These are phyloP conservation scores for Chaenogobius annularis DNA, from an alignment of 2,113 vertebrate species.

Conservation along the genomic window DNA sequence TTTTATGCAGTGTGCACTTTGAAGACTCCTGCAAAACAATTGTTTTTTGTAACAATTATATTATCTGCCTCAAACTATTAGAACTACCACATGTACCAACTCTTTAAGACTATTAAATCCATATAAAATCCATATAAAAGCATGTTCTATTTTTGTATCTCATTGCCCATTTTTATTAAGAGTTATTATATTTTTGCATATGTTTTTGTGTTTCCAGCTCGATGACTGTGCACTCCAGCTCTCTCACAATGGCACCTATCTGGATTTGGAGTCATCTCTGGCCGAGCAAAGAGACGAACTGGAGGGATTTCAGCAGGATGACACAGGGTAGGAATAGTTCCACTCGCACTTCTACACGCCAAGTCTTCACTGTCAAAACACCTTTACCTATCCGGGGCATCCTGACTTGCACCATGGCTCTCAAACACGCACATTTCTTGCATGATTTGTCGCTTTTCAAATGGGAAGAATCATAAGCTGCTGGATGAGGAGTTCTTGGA, in stretches of 20 bases:
- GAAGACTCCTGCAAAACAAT: no score
- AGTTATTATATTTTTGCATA: neutral
- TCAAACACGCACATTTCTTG: constrained; percentile 9
- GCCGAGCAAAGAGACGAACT: constrained; percentile 92
- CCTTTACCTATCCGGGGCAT: neutral
- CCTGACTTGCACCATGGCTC: neutral
- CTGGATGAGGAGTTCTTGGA: constrained; percentile 61
- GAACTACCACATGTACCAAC: no score
- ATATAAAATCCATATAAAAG: no score
- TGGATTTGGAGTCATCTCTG: constrained; percentile 94
- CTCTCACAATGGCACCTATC: constrained; percentile 92
- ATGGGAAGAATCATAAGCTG: constrained; percentile 55
- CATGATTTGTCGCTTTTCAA: constrained; percentile 41
- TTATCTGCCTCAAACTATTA: no score
- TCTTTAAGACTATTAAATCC: no score
- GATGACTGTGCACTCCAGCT: constrained; percentile 94
- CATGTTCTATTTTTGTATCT: no score
- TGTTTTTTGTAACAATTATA: no score
- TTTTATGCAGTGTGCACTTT: no score
- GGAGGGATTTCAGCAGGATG: constrained; percentile 91
- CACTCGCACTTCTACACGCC: constrained; percentile 2
- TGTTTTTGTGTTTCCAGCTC: constrained; percentile 73
- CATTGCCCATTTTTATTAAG: no score
- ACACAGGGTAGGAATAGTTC: constrained; percentile 81
- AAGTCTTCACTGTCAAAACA: constrained; percentile 24